Evolutionary conservation across 2,888 invertebrate genomes (phyloP).

Genomic region (Odontomyia ornata): DNA sequence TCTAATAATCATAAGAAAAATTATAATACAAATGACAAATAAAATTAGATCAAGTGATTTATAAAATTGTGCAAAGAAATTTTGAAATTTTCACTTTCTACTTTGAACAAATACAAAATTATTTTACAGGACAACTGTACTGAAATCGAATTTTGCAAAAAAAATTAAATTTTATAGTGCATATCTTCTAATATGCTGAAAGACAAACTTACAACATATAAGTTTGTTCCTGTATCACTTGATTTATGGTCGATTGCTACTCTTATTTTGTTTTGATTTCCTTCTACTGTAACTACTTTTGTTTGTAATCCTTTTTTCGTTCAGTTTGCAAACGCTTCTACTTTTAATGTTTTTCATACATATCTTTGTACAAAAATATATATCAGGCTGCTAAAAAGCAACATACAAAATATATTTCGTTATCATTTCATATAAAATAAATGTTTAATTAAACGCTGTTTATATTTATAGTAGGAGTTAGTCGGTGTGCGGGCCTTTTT

Average conservation of each 20-base stretch:
- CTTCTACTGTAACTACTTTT: conserved; percentile 22
- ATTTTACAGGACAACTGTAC: not conserved
- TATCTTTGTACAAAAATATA: conserved; percentile 41
- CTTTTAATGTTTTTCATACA: not conserved
- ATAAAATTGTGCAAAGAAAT: conserved; percentile 37
- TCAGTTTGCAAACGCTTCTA: not conserved
- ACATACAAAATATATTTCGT: conserved; percentile 35
- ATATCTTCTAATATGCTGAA: not conserved
- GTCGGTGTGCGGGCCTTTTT: conserved; percentile 27
- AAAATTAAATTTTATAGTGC: not conserved
- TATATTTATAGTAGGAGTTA: conserved; percentile 26
- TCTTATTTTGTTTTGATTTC: not conserved
- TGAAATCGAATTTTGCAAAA: not conserved
- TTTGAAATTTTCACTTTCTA: not conserved
- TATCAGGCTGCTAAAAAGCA: conserved; percentile 42
- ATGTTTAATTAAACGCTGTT: conserved; percentile 22
- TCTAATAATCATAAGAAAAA: conserved; percentile 47
- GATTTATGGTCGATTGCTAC: too few relatives aligned
- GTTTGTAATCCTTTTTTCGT: too few relatives aligned
- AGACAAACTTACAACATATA: not conserved
- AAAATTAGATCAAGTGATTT: conserved; percentile 35
- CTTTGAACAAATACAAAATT: not conserved
- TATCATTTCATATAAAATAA: conserved; percentile 40
- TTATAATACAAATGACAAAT: conserved; percentile 48
- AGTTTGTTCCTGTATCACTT: not conserved